Percentiles rank a stretch among this genome's conserved stretches.
Conservation (phyloP, 2,888 invertebrate species). For the Harpalus rufipes region DNA sequence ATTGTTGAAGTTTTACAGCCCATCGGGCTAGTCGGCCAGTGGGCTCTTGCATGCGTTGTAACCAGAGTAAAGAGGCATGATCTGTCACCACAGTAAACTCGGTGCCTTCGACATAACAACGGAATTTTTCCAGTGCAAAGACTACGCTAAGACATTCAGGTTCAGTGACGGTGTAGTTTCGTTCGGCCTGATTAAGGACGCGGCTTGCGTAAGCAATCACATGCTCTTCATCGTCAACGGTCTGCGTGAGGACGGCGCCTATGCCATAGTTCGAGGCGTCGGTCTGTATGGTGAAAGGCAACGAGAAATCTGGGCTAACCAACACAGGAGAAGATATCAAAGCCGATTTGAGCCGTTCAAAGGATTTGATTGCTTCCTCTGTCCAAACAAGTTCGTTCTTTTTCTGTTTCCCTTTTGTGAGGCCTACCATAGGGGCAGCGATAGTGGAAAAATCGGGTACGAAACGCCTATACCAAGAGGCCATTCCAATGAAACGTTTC, state of each 20-base stretch:
- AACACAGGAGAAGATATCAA: neutral
- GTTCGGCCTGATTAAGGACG: conserved; percentile 69
- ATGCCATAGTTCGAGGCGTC: conserved; percentile 61
- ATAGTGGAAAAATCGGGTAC: conserved; percentile 70
- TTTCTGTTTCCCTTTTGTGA: neutral
- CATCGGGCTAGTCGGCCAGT: too few relatives aligned
- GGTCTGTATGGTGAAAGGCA: neutral
- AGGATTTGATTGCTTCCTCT: neutral
- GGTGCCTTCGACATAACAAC: too few relatives aligned
- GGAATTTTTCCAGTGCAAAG: too few relatives aligned
- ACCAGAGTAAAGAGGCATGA: too few relatives aligned
- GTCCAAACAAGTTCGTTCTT: neutral
- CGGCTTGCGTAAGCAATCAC: conserved; percentile 71
- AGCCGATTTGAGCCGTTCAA: neutral
- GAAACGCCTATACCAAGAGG: conserved; percentile 71
- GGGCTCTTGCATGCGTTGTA: too few relatives aligned
- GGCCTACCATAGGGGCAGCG: conserved; percentile 69
- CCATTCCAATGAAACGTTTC: conserved; percentile 71
- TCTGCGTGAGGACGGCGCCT: conserved; percentile 61
- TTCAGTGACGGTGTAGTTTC: conserved; percentile 55
- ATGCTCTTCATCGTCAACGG: conserved; percentile 65
- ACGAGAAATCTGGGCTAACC: conserved; percentile 4
- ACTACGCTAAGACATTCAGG: too few relatives aligned
- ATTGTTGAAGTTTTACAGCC: too few relatives aligned
- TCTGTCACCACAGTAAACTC: too few relatives aligned